Base-by-base conservation (phyloP, 2,797 vertebrate species). In the Mionectes olivaceus region DNA sequence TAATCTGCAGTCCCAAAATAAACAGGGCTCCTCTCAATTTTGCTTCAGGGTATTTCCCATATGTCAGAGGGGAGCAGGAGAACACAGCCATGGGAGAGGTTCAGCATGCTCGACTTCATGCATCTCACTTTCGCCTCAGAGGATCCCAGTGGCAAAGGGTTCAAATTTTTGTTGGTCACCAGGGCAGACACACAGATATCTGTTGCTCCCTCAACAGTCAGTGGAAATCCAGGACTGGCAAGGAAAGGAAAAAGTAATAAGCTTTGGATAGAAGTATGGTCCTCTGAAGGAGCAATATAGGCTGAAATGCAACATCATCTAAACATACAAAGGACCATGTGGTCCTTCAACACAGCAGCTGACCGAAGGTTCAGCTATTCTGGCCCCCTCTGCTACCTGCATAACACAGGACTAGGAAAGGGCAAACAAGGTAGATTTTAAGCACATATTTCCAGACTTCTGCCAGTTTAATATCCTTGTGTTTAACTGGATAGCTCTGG, bases 41-140 rank as follows among this genome's bases (percentile, higher is more conserved):
- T 63, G 89, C 90, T 87, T 70, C 53, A 35, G 96, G 93, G 64
- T 92, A 57, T 93, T 95, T 94, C 71, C 75, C 44, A 43, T 87
- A 61, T 71, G 53, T 86, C 37, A 49, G 46, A 89, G 69, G 13
- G n/a, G 71, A 87, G 64, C 53, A 61, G 86, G 47, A 83, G 53
- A 88, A 61, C 0, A 1, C 46, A 64, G 67, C 35, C 5, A 1
- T 0, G 0, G 68, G 3, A 5, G 76, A 83, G 71, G 53, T 49
- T 27, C 37, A 77, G 44, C 50, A 53, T 0, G 0, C n/a, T 73
- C 1, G 0, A 7, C 60, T 88, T 67, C 1, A 2, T 50, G 46
- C 24, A 50, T 56, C 41, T 67, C 7, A 2, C 49, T 71, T 83
- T 69, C 16, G 22, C 43, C 59, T 76, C 46, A 30, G 60, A 75